Percentiles rank a stretch among this genome's conserved stretches.
These are phyloP conservation scores for Eulemur coronatus DNA, from an alignment of 2,797 vertebrate species.

Conservation along the genomic window DNA sequence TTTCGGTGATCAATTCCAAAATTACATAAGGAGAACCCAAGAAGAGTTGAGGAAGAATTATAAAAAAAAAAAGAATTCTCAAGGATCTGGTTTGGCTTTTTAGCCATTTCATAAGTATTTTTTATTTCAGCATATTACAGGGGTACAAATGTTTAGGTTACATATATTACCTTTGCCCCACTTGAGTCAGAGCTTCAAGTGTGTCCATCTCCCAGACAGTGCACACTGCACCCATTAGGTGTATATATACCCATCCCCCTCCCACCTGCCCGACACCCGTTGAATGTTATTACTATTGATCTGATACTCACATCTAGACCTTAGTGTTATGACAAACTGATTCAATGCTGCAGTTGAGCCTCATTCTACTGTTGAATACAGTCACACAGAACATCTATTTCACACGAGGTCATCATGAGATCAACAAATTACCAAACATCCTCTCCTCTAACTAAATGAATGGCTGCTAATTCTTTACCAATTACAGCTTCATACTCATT, in stretches of 20 bases:
- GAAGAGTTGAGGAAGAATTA: not conserved
- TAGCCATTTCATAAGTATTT: not conserved
- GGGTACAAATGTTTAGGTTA: too few species aligned
- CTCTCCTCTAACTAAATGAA: not conserved
- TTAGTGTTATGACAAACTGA: not conserved
- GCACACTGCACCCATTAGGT: too few species aligned
- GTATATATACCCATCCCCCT: too few species aligned
- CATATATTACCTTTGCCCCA: too few species aligned
- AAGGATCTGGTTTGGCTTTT: not conserved
- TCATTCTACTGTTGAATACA: not conserved
- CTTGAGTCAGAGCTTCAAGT: too few species aligned
- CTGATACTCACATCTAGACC: not conserved
- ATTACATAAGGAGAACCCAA: not conserved
- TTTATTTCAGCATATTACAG: too few species aligned
- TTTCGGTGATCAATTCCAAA: not conserved
- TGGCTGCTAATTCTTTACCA: not conserved
- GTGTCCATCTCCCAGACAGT: too few species aligned
- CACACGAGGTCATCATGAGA: not conserved
- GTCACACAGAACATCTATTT: not conserved
- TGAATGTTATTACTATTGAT: not conserved
- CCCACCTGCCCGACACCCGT: too few species aligned
- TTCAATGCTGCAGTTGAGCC: not conserved
- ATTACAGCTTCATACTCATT: not conserved
- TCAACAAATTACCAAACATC: not conserved
- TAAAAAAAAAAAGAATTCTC: not conserved